These are phyloP conservation scores for Onchidella celtica DNA, from an alignment of 2,888 invertebrate genomes.

Conservation along the genomic window DNA sequence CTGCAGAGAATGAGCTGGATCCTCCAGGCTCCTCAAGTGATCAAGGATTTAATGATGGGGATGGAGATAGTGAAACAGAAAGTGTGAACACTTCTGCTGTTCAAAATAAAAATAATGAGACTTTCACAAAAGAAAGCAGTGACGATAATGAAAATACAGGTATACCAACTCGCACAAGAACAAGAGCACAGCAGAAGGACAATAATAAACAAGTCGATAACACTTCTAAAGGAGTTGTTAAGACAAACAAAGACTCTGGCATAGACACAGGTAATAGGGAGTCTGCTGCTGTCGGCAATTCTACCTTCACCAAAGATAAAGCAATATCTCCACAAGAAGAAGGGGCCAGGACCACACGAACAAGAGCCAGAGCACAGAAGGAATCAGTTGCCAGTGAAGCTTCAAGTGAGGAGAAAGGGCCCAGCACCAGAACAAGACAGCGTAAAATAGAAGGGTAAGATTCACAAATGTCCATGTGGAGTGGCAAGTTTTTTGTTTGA, in stretches of 20 bases:
- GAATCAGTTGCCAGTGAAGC: not conserved
- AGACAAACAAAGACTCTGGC: slow-evolving; percentile 20
- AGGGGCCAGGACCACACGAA: slow-evolving; percentile 5
- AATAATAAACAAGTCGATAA: not conserved
- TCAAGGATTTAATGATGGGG: slow-evolving; percentile 24
- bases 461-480: no score
- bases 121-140: not conserved
- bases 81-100: not conserved
- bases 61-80: not conserved
- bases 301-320: slow-evolving; percentile 26
- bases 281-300: not conserved
- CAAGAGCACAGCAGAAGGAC: not conserved
- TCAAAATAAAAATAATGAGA: not conserved
- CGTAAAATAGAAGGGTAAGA: not conserved
- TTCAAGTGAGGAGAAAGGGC: not conserved
- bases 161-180: not conserved
- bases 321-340: not conserved
- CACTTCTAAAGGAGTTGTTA: not conserved
- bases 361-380: slow-evolving; percentile 28
- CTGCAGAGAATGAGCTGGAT: not conserved
- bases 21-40: slow-evolving; percentile 1
- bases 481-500: no score
- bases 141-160: not conserved
- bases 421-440: slow-evolving; percentile 11
- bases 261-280: not conserved